Evolutionary conservation across 2,113 vertebrate genomes (phyloP).

Genomic region (Pungitius pungitius): DNA sequence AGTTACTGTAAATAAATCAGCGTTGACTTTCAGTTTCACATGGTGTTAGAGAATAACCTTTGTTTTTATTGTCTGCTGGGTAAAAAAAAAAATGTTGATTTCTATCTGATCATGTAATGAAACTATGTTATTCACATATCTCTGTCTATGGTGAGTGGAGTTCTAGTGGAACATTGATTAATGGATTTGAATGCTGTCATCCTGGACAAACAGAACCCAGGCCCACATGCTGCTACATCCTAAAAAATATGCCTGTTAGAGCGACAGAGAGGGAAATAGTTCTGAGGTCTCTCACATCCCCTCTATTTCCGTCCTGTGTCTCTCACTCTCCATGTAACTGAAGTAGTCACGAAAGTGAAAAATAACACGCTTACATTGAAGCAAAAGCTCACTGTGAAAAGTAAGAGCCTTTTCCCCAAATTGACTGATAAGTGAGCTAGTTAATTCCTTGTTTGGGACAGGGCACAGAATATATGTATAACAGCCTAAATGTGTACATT

Average conservation of each 20-base stretch:
- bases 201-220: constrained; percentile 70
- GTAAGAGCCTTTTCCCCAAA: too few relatives aligned
- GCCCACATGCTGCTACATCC: constrained; percentile 72
- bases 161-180: constrained; percentile 65
- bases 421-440: too few relatives aligned
- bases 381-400: not conserved
- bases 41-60: too few relatives aligned
- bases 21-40: too few relatives aligned
- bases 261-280: constrained; percentile 60
- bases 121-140: not conserved
- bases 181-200: constrained; percentile 73
- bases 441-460: too few relatives aligned
- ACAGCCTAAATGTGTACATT: too few relatives aligned
- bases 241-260: constrained; percentile 67
- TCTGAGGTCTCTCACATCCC: constrained; percentile 58
- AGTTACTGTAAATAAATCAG: too few relatives aligned
- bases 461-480: too few relatives aligned
- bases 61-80: not conserved
- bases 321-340: constrained; percentile 15
- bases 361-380: constrained; percentile 14
- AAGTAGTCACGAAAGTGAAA: constrained; percentile 26
- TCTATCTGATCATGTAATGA: not conserved
- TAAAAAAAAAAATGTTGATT: not conserved
- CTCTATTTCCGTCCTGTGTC: constrained; percentile 25
- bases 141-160: constrained; percentile 49